Evolutionary conservation across 2,797 vertebrate genomes (phyloP), one percentile per base, ranked within the genome.

Genomic region (Notolabrus celidotus): DNA sequence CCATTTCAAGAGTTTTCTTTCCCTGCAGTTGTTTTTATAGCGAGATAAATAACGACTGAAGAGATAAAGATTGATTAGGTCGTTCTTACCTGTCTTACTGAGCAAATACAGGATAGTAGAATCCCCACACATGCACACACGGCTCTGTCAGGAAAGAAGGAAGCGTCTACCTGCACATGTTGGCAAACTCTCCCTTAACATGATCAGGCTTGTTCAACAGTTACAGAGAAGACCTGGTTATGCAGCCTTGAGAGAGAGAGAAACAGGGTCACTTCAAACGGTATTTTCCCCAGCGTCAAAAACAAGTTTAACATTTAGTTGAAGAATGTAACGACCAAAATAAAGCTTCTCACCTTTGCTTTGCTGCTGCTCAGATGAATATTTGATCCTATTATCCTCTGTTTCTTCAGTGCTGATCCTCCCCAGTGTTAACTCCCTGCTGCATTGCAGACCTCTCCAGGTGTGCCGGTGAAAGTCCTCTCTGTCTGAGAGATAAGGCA

Each of bases 141-240:
- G 64, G 78, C 67, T 92, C 74, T 80, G 82, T 87, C 79, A 90
- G 85, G 71, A 74, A 87, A 83, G 68, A 56, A 67, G 29, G 67
- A 64, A 82, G 77, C 14, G 61, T 80, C 88, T 85, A 84, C 81
- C 78, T 85, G 83, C 75, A 59, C 82, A 64, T 42, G 57, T 73
- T 71, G 54, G 84, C 79, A 79, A 71, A 49, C 77, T 82, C 59
- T 73, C 76, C 38, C 62, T 54, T 51, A 78, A 91, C 92, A 87
- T 90, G 92, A 92, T 49, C 0, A 54, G 92, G 42, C 93, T 93
- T 94, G 93, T 90, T 76, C 73, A 67, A 12, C 71, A 41, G 47
- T 79, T 65, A 49, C 49, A 58, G 31, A 50, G 45, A 64, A 65
- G 20, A 23, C 31, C 45, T 71, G 34, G 57, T 71, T 72, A 27